Evolutionary conservation across 1,140 invertebrate genomes (phyloP), one percentile per base, ranked within the genome.

Genomic region (Physella acuta): DNA sequence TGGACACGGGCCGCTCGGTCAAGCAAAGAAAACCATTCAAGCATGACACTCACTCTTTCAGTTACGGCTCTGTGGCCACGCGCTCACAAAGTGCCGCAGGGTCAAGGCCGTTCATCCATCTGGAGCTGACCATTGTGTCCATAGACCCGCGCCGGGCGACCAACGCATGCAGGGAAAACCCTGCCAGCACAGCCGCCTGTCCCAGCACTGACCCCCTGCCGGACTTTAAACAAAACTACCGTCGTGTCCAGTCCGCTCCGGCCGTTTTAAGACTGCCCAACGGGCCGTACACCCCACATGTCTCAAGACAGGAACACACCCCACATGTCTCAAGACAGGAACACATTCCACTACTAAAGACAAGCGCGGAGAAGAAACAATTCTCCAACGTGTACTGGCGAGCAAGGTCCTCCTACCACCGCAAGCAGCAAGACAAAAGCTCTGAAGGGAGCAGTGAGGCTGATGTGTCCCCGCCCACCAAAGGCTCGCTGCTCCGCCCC

Each of bases 321-420:
- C 1, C 3, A 2, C 5, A 8, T 20, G 16, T 49, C 0, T 2
- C 33, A n/a, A 8, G 36, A 4, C 3, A 53, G 49, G 17, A 24
- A 0, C 11, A 26, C 33, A n/a, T n/a, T n/a, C n/a, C n/a, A n/a
- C 37, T 16, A 20, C 26, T 20, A 31, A 30, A 58, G 26, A 30
- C 16, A 61, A 44, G 51, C 51, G 31, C 8, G n/a, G 17, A 37
- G 3, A n/a, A 55, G 34, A 31, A 17, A 33, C 11, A 67, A 37
- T 4, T 33, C 44, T 28, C 68, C 59, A n/a, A 51, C 64, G 44
- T 71, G n/a, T 73, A 73, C 55, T 73, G 72, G 72, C 53, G 69
- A 14, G 72, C 72, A 2, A 60, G 56, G 26, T 73, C 72, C 17
- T 58, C 72, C 24, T 73, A 73, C 52, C 72, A 73, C 66, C 67